Evolutionary conservation across 2,888 invertebrate species (phyloP).

Genomic region (Chrysolina americana): DNA sequence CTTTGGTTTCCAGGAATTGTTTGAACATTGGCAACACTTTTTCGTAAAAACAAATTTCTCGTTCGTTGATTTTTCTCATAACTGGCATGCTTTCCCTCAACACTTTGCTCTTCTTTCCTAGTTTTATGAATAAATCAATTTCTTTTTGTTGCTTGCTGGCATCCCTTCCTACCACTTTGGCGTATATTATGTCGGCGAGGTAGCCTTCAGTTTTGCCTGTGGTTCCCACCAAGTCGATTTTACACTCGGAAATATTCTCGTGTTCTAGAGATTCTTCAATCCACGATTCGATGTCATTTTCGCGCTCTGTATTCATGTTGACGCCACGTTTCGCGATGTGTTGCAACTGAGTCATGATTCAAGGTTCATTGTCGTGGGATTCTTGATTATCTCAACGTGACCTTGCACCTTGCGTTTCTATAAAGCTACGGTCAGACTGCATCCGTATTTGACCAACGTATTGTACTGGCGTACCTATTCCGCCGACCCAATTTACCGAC

Average conservation of each 20-base stretch:
- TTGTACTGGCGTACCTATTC: no score
- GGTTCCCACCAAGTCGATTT: constrained; percentile 19
- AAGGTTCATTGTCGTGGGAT: no score
- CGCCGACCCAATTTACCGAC: no score
- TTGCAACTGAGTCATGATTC: background rate
- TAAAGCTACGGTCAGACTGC: no score
- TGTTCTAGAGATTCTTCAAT: background rate
- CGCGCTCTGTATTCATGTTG: background rate
- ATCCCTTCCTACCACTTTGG: constrained; percentile 34
- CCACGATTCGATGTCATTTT: background rate
- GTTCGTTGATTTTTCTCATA: constrained; percentile 27
- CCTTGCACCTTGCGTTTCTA: no score
- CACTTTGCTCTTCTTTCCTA: constrained; percentile 32
- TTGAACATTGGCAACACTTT: constrained; percentile 41
- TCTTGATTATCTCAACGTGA: no score
- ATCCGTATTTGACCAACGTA: no score
- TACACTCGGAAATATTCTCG: background rate
- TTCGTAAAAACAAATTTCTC: constrained; percentile 41
- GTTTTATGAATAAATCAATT: constrained; percentile 44
- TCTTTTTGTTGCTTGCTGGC: constrained; percentile 5
- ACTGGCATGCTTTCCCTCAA: constrained; percentile 4
- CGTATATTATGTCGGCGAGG: constrained; percentile 45
- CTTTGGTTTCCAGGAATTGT: constrained; percentile 35
- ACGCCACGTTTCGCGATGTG: background rate
- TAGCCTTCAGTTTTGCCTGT: constrained; percentile 43